Base-by-base conservation (phyloP, 2,797 vertebrate species). In the Crenichthys baileyi region DNA sequence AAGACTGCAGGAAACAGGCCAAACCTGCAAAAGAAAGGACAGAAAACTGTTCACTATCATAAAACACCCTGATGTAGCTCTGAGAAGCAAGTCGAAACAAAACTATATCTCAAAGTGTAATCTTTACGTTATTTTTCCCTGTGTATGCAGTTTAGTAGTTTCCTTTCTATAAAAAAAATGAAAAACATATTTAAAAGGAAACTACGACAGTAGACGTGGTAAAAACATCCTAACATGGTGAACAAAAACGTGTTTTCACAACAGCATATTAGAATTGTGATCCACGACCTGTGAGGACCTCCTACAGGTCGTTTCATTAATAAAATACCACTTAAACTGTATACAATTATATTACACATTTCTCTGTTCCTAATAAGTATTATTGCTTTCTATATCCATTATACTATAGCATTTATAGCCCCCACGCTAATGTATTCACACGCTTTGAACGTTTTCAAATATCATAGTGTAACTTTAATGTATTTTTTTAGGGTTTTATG, bases 1-100 rank as follows among this genome's bases (percentile, higher is more conserved):
- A 0, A 99, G 95, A 24, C 97, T 98, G 94, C 98, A 99, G 89
- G 98, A 98, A 80, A 99, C 95, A 74, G 98, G 98, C 98, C 98
- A 99, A 50, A 97, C 97, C 98, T 99, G 80, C 68, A 89, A 77
- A 73, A 31, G 72, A 76, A 53, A 78, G 65, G 24, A 72, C 75
- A 46, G 26, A 53, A 20, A 51, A 53, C 44, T 0, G 0, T 51
- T 73, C 24, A 26, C 2, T 0, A 22, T 16, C 5, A 58, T 9
- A 75, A 39, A 79, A 61, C 39, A 55, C 36, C 68, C 0, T 18
- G 5, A 7, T 24, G 29, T 24, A 29, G 8, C n/a, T 71, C 44
- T 31, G 70, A 53, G 15, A 36, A 9, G 36, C 31, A 44, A 24
- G 39, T 5, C 22, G 9, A 68, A 68, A 68, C 11, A 0, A 44